phyloP scores from a whole-genome alignment of 2,888 invertebrate genomes.

The Chalcosyrphus nemorum region DNA sequence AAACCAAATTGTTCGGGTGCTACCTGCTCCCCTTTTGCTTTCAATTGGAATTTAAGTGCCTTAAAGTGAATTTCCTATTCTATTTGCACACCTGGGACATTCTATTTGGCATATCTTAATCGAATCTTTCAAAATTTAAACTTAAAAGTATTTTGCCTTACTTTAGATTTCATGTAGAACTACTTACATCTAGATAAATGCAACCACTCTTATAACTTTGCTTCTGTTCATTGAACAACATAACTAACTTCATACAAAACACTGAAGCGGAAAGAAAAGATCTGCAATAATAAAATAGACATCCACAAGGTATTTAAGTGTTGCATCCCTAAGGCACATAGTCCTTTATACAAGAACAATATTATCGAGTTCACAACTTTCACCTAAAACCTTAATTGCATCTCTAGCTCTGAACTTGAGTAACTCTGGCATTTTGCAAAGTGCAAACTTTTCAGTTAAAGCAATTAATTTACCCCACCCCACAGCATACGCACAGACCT shows the following conservation, averaged over 20 bases:
- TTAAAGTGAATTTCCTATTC: background rate
- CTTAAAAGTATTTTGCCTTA: background rate
- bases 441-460: slow-evolving; percentile 46
- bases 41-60: background rate
- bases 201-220: background rate
- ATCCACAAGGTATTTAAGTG: background rate
- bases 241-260: slow-evolving; percentile 20
- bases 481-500: background rate
- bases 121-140: slow-evolving; percentile 20
- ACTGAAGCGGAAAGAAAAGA: background rate
- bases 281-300: background rate
- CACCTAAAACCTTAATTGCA: slow-evolving; percentile 12
- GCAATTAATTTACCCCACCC: slow-evolving; percentile 36
- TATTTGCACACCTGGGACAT: slow-evolving; percentile 1
- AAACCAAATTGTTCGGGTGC: background rate
- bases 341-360: background rate
- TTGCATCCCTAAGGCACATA: background rate
- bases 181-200: background rate
- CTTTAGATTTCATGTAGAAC: background rate
- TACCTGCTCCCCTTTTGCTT: background rate
- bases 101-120: slow-evolving; percentile 36
- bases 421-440: slow-evolving; percentile 13
- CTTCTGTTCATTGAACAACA: slow-evolving; percentile 1
- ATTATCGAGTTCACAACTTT: slow-evolving; percentile 18
- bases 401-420: slow-evolving; percentile 24